A percentile compares a stretch with the other conserved stretches of the same genome.
Conservation (phyloP, 2,113 vertebrate species). For the Mungos mungo region DNA sequence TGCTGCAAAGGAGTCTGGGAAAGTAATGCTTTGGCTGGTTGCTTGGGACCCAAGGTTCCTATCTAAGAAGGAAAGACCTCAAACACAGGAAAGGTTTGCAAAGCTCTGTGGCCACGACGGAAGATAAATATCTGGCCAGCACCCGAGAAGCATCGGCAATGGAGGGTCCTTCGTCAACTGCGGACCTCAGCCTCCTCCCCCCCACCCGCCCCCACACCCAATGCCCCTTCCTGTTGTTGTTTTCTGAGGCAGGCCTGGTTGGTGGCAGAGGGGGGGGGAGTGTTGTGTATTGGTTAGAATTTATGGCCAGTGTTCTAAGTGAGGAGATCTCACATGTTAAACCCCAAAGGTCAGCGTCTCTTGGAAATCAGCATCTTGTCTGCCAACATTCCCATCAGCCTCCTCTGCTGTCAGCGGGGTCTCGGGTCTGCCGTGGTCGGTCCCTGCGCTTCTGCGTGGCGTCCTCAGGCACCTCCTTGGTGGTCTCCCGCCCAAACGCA, state of each 20-base stretch:
- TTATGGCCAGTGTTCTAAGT: neutral
- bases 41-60: neutral
- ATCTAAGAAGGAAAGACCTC: neutral
- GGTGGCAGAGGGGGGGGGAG: neutral
- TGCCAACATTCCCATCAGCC: neutral
- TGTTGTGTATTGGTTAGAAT: neutral
- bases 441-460: neutral
- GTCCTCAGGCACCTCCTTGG: fast-evolving
- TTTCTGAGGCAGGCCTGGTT: neutral
- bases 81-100: neutral
- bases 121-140: neutral
- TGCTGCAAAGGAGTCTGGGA: neutral
- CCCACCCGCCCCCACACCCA: neutral
- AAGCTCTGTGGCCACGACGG: neutral
- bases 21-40: neutral
- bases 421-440: neutral
- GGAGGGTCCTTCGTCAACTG: neutral
- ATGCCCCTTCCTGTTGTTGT: neutral
- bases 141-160: neutral
- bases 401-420: fast-evolving
- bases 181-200: fast-evolving
- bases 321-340: neutral
- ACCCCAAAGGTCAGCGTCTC: neutral
- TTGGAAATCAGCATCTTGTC: neutral
- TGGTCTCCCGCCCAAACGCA: neutral